These are phyloP conservation scores for Condylura cristata DNA, from an alignment of 2,113 vertebrate species.

Conservation along the genomic window DNA sequence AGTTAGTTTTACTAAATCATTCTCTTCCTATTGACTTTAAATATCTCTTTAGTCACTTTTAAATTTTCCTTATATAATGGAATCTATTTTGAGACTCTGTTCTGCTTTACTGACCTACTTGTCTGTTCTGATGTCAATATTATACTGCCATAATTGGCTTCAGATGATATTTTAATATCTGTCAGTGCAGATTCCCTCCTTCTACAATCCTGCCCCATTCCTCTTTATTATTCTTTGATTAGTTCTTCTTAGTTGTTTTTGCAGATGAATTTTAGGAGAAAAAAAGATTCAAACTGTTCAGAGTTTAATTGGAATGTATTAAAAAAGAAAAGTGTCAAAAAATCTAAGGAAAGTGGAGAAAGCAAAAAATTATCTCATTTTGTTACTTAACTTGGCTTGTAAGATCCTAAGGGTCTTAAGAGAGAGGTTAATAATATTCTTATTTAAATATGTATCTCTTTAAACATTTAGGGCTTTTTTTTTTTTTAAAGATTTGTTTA, in stretches of 20 bases:
- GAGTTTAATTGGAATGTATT: neutral
- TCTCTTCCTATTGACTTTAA: neutral
- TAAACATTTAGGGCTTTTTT: conserved; percentile 32
- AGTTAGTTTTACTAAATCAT: conserved; percentile 21
- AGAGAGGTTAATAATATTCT: neutral
- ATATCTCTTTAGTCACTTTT: neutral
- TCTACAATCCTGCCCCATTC: neutral
- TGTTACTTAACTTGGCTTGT: neutral
- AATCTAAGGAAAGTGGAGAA: neutral
- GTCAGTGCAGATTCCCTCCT: neutral
- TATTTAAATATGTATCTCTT: conserved; percentile 34
- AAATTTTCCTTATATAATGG: neutral
- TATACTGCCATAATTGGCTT: neutral
- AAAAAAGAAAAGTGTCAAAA: conserved; percentile 16
- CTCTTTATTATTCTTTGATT: neutral
- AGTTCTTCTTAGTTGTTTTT: neutral
- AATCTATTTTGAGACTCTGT: neutral
- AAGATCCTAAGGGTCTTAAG: neutral
- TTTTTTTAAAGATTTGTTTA: too few relatives aligned
- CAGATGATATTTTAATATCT: neutral
- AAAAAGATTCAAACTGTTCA: neutral
- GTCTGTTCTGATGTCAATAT: neutral
- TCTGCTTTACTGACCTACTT: neutral
- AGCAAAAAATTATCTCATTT: neutral
- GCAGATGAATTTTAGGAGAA: neutral